Percentiles rank a stretch among this genome's conserved stretches.
phyloP scores from a whole-genome alignment of 2,797 vertebrate genomes.

The Oreonectes daqikongensis region DNA sequence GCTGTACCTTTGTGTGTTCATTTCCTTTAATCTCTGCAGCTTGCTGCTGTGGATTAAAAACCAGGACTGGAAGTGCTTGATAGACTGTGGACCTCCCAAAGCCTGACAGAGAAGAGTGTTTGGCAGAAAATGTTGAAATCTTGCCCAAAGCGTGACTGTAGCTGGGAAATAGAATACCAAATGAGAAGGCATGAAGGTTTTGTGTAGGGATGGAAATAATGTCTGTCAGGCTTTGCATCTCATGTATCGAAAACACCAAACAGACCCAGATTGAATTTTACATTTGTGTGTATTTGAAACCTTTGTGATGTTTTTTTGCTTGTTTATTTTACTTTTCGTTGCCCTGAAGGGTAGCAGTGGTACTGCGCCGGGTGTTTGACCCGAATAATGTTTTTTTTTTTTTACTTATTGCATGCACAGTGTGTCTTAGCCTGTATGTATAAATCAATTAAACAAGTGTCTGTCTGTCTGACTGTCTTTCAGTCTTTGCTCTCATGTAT shows the following conservation, averaged over 20 bases:
- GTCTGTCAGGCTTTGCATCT: constrained; percentile 49
- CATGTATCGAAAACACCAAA: constrained; percentile 43
- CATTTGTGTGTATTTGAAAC: constrained; percentile 5
- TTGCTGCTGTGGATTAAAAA: constrained; percentile 56
- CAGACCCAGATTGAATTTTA: constrained; percentile 32
- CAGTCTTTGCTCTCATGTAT: constrained; percentile 46
- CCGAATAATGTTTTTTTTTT: not conserved
- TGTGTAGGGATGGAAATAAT: constrained; percentile 50
- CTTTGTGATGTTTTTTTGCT: not conserved
- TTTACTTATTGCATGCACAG: not conserved
- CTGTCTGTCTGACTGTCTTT: constrained; percentile 20
- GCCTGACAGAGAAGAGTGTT: constrained; percentile 59
- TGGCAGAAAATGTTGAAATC: constrained; percentile 49
- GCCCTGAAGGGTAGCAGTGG: not conserved
- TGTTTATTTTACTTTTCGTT: not conserved
- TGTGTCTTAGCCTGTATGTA: not conserved
- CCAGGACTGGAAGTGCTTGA: constrained; percentile 57
- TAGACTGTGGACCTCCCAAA: constrained; percentile 53
- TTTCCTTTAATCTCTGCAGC: constrained; percentile 54
- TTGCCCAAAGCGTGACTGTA: constrained; percentile 43
- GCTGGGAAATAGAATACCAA: constrained; percentile 42
- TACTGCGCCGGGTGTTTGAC: not conserved
- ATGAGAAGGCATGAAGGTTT: constrained; percentile 33
- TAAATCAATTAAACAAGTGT: not conserved
- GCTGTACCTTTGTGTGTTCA: constrained; percentile 49